phyloP scores from a whole-genome alignment of 2,113 vertebrate genomes.

The Bufo bufo region DNA sequence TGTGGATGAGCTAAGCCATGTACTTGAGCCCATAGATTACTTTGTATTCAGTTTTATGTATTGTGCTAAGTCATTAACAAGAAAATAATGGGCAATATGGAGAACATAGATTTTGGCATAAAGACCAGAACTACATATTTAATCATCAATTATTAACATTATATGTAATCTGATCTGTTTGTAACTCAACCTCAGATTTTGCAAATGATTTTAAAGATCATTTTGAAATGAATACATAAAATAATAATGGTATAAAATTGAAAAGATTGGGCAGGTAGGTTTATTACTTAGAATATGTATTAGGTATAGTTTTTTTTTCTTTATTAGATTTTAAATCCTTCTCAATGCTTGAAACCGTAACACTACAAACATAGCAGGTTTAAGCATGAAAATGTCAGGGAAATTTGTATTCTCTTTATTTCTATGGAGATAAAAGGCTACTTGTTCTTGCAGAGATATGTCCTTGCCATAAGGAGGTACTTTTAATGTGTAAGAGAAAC shows the following conservation, averaged over 20 bases:
- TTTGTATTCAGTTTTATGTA: not conserved
- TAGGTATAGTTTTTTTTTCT: not conserved
- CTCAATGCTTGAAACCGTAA: not conserved
- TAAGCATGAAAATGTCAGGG: not conserved
- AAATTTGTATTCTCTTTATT: slow-evolving; percentile 18
- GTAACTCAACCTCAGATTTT: not conserved
- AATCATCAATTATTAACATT: not conserved
- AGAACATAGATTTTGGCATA: not conserved
- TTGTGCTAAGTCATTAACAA: not conserved
- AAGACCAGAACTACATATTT: not conserved
- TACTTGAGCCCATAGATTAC: not conserved
- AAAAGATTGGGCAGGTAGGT: not conserved
- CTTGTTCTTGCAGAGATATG: slow-evolving; percentile 29
- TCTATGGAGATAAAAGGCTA: slow-evolving; percentile 13
- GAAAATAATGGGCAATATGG: not conserved
- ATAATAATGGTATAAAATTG: not conserved
- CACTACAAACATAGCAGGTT: slow-evolving; percentile 28
- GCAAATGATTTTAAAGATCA: not conserved
- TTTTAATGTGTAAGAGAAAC: slow-evolving; percentile 1
- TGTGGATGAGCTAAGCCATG: too few relatives aligned
- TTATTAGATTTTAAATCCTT: not conserved
- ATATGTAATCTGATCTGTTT: not conserved
- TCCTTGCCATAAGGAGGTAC: slow-evolving; percentile 42
- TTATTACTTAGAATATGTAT: not conserved
- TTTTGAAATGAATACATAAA: not conserved